Conservation (phyloP, 2,888 invertebrate species). For the Catocala sponsa region DNA sequence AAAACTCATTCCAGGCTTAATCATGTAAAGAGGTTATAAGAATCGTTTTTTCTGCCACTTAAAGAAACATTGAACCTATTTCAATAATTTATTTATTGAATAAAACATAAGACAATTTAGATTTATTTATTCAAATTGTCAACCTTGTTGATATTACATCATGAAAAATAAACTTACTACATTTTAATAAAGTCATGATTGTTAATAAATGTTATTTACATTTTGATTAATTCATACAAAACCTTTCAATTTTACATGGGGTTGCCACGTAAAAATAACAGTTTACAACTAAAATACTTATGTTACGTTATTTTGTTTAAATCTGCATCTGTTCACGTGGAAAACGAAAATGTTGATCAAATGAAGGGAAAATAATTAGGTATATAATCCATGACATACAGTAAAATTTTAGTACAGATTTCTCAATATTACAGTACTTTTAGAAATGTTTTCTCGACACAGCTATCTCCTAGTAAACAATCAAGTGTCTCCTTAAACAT, state of each 20-base stretch:
- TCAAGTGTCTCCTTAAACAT: too few relatives aligned
- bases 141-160: conserved; percentile 24
- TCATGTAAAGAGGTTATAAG: too few relatives aligned
- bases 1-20: too few relatives aligned
- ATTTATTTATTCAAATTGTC: conserved; percentile 37
- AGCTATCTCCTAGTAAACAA: too few relatives aligned
- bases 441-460: too few relatives aligned
- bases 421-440: too few relatives aligned
- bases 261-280: conserved; percentile 23
- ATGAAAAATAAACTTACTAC: conserved; percentile 29
- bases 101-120: conserved; percentile 31
- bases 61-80: neutral
- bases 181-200: conserved; percentile 22
- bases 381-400: too few relatives aligned
- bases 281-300: neutral
- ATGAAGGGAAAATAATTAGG: too few relatives aligned
- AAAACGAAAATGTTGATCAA: too few relatives aligned
- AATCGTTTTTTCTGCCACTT: too few relatives aligned
- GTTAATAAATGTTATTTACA: conserved; percentile 44
- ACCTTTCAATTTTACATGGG: conserved; percentile 21
- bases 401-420: too few relatives aligned
- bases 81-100: conserved; percentile 14
- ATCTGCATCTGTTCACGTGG: neutral
- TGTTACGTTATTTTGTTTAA: neutral
- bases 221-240: conserved; percentile 28